Evolutionary conservation across 2,113 vertebrate genomes (phyloP).

Genomic region (Herpetotheres cachinnans): DNA sequence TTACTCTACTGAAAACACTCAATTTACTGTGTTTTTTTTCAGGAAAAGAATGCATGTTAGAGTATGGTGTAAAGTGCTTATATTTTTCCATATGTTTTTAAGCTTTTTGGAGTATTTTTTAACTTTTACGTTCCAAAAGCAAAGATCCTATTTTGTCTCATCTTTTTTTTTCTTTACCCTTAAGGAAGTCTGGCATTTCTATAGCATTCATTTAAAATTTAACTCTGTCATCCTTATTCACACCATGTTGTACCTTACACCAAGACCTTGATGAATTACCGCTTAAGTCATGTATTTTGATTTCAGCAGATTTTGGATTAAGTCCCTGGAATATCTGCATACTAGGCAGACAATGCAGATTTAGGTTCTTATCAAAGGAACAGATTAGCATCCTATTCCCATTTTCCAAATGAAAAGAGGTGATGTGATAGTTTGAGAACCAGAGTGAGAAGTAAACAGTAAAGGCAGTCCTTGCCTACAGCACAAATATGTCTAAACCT

Average conservation of each 20-base stretch:
- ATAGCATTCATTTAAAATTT: not conserved
- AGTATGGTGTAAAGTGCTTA: not conserved
- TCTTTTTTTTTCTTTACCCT: not conserved
- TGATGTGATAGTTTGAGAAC: not conserved
- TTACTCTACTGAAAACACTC: not conserved
- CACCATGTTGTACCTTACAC: not conserved
- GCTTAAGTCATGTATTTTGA: not conserved
- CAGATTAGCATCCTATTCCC: not conserved
- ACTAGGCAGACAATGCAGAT: not conserved
- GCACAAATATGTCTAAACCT: not conserved
- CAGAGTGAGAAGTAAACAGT: not conserved
- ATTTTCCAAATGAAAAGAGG: not conserved
- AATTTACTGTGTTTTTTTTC: not conserved
- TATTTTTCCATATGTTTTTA: not conserved
- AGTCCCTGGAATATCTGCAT: not conserved
- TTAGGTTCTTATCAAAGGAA: not conserved
- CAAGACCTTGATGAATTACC: not conserved
- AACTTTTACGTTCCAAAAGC: not conserved
- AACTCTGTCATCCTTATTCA: not conserved
- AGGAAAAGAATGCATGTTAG: not conserved
- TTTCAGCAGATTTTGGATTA: not conserved
- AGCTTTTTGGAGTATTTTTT: not conserved
- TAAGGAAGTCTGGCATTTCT: not conserved
- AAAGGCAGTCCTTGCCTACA: not conserved
- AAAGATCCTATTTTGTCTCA: not conserved